phyloP scores from a whole-genome alignment of 1,140 invertebrate species.

The Lerema accius region DNA sequence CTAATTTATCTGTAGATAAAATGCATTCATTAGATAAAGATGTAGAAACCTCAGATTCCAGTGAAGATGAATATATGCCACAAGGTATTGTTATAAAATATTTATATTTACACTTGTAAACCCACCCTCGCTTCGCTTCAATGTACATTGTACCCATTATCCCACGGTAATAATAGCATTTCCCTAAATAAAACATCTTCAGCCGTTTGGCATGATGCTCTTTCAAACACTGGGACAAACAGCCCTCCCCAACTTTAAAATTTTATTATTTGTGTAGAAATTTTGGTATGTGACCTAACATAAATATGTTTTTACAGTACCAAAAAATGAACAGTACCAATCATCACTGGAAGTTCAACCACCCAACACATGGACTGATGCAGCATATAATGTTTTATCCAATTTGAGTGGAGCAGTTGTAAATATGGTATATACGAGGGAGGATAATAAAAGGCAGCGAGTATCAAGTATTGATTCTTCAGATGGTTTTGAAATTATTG shows the following conservation, averaged over 20 bases:
- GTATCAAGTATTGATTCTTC: conserved; percentile 69
- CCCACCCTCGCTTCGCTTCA: too few relatives aligned
- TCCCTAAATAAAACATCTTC: too few relatives aligned
- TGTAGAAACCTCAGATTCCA: conserved; percentile 70
- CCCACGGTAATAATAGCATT: too few relatives aligned
- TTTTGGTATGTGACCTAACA: too few relatives aligned
- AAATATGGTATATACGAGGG: conserved; percentile 63
- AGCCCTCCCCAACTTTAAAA: too few relatives aligned
- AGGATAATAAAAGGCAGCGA: conserved; percentile 57
- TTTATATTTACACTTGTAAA: too few relatives aligned
- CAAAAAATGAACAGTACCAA: conserved; percentile 55
- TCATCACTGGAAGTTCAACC: conserved; percentile 65
- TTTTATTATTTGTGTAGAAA: too few relatives aligned
- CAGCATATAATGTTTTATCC: conserved; percentile 66
- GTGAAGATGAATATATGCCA: conserved; percentile 78
- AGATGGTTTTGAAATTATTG: conserved; percentile 79
- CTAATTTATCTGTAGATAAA: conserved; percentile 73
- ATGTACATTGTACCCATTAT: too few relatives aligned
- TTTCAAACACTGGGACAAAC: too few relatives aligned
- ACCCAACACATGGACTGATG: conserved; percentile 58
- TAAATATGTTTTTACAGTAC: too few relatives aligned
- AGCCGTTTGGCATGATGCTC: too few relatives aligned
- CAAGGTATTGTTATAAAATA: conserved; percentile 54
- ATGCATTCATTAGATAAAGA: conserved; percentile 65
- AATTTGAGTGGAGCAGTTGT: conserved; percentile 64